A percentile compares a stretch with the other conserved stretches of the same genome.
Evolutionary conservation across 2,797 vertebrate genomes (phyloP).

Genomic region (Cetoscarus ocellatus): DNA sequence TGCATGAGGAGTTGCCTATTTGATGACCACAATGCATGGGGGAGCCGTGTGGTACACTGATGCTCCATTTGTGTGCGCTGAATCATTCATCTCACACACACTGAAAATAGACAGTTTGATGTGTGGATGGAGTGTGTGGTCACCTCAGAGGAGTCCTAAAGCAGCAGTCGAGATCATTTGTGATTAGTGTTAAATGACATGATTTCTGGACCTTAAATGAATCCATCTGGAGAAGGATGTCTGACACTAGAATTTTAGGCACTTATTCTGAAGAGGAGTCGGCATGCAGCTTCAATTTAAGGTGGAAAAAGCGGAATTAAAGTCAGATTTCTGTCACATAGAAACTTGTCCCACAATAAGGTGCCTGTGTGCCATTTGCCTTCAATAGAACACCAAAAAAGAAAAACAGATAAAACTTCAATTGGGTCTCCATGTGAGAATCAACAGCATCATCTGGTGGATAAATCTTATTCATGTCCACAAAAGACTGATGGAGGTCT

Average conservation of each 20-base stretch:
- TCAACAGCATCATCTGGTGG: no score
- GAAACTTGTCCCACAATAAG: no score
- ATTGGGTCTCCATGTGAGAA: no score
- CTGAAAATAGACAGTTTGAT: slow-evolving; percentile 14
- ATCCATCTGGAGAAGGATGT: slow-evolving; percentile 6
- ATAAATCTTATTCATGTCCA: no score
- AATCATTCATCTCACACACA: slow-evolving; percentile 71
- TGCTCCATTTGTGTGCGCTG: slow-evolving; percentile 76
- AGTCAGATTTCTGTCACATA: no score
- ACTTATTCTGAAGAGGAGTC: neutral
- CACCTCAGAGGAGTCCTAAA: slow-evolving; percentile 30
- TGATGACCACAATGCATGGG: slow-evolving; percentile 76
- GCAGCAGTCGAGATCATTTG: neutral
- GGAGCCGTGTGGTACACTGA: slow-evolving; percentile 67
- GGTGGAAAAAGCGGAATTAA: neutral
- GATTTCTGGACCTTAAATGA: neutral
- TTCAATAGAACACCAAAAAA: no score
- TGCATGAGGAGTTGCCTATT: slow-evolving; percentile 77
- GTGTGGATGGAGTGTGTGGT: slow-evolving; percentile 16
- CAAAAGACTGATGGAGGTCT: no score
- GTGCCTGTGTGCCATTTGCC: no score
- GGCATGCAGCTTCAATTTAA: slow-evolving; percentile 4
- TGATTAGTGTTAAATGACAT: neutral
- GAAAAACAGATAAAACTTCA: no score
- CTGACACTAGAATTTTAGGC: neutral